phyloP scores from a whole-genome alignment of 2,888 invertebrate genomes.

The Halictus ligatus region DNA sequence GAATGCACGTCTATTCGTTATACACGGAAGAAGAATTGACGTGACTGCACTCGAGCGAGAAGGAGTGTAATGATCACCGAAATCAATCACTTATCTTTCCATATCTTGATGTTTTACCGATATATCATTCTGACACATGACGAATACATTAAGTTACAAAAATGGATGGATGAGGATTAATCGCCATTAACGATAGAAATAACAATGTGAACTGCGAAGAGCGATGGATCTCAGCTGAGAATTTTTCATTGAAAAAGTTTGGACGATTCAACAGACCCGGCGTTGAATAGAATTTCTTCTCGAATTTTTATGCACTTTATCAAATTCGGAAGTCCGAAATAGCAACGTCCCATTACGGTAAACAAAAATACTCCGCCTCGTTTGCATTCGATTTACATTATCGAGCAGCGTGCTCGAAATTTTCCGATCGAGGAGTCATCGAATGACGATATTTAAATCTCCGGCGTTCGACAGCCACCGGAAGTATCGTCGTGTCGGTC shows the following conservation, averaged over 20 bases:
- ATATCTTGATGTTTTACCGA: background rate
- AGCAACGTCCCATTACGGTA: background rate
- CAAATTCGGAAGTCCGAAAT: background rate
- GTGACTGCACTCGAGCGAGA: background rate
- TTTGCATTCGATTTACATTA: conserved; percentile 29
- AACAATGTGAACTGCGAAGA: background rate
- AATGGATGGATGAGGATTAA: background rate
- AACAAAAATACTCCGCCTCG: conserved; percentile 17
- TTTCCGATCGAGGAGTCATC: conserved; percentile 29
- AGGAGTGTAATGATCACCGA: background rate
- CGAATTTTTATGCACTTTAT: background rate
- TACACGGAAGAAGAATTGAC: background rate
- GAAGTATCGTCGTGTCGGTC: conserved; percentile 45
- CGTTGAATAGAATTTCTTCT: too few species aligned
- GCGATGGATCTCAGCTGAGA: background rate
- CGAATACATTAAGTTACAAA: background rate
- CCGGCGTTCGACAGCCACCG: conserved; percentile 35
- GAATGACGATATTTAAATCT: conserved; percentile 46
- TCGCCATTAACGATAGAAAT: background rate
- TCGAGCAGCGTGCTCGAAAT: conserved; percentile 26
- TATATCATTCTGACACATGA: background rate
- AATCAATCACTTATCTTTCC: background rate
- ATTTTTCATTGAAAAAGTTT: background rate
- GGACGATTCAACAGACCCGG: background rate
- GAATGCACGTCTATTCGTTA: background rate